Percentiles rank a stretch among this genome's conserved stretches.
phyloP scores from a whole-genome alignment of 2,888 invertebrate genomes.

The Peribatodes rhomboidaria region DNA sequence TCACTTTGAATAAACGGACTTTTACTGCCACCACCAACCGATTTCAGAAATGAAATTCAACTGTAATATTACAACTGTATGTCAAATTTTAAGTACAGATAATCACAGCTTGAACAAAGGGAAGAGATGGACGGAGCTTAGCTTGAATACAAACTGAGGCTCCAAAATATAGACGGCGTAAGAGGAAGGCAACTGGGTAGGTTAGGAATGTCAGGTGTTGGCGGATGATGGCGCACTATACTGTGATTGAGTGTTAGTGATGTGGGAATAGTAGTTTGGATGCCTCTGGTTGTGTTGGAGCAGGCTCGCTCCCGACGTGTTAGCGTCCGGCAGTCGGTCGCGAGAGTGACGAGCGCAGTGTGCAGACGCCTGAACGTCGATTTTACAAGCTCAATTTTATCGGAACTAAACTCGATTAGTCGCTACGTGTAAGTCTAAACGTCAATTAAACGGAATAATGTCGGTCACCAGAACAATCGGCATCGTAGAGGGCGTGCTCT shows the following conservation, averaged over 20 bases:
- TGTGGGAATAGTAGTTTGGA: too few relatives aligned
- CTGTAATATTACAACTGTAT: background rate
- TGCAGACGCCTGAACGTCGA: slow-evolving; percentile 70
- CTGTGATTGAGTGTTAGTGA: background rate
- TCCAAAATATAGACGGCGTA: background rate
- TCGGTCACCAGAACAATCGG: slow-evolving; percentile 51
- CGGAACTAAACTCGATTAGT: slow-evolving; percentile 71
- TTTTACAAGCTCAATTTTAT: slow-evolving; percentile 85
- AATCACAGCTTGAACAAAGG: background rate
- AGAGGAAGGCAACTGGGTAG: too few relatives aligned
- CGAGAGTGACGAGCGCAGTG: slow-evolving; percentile 57
- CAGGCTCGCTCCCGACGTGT: too few relatives aligned
- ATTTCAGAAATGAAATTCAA: background rate
- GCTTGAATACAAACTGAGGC: background rate
- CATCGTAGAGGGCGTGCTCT: slow-evolving; percentile 55
- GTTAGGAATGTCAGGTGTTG: background rate
- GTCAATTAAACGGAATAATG: slow-evolving; percentile 76
- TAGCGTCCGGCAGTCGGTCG: slow-evolving; percentile 46
- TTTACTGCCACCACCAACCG: background rate
- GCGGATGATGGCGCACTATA: background rate
- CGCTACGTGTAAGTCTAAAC: slow-evolving; percentile 79
- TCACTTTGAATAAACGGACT: slow-evolving; percentile 1
- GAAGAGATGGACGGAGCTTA: background rate
- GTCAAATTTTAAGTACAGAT: background rate
- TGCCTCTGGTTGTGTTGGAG: too few relatives aligned